Evolutionary conservation across 1,140 invertebrate genomes (phyloP).

Genomic region (Trigoniulus corallinus): DNA sequence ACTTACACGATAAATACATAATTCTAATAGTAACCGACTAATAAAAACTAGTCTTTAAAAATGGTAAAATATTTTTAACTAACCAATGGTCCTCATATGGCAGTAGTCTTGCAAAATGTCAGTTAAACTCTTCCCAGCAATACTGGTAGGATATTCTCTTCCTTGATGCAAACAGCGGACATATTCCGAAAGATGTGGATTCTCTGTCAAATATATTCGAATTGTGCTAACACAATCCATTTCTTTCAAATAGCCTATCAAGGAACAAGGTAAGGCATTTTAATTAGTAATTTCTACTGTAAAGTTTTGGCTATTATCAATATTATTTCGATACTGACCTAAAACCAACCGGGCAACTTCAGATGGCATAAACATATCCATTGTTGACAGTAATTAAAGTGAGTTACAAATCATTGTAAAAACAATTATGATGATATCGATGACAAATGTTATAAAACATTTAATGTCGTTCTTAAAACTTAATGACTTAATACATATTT

Average conservation of each 20-base stretch:
- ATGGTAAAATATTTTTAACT: background rate
- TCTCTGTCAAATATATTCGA: background rate
- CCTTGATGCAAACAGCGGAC: background rate
- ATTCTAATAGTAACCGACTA: background rate
- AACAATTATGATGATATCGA: no score
- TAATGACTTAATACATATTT: no score
- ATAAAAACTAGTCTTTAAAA: background rate
- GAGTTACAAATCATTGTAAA: no score
- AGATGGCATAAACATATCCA: background rate
- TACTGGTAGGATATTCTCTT: background rate
- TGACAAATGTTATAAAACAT: no score
- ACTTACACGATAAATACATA: background rate
- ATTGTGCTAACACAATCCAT: background rate
- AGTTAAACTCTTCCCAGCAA: background rate
- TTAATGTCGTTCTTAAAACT: no score
- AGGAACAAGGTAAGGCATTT: background rate
- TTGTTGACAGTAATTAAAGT: no score
- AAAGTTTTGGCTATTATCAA: background rate
- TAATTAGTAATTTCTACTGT: background rate
- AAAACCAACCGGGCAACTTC: background rate
- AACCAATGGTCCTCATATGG: background rate
- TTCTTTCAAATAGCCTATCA: constrained; percentile 2
- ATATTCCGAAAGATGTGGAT: background rate
- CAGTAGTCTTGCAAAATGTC: background rate
- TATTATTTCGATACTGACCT: background rate